Conservation (phyloP, 2,113 vertebrate species). For the Hyla sarda region DNA sequence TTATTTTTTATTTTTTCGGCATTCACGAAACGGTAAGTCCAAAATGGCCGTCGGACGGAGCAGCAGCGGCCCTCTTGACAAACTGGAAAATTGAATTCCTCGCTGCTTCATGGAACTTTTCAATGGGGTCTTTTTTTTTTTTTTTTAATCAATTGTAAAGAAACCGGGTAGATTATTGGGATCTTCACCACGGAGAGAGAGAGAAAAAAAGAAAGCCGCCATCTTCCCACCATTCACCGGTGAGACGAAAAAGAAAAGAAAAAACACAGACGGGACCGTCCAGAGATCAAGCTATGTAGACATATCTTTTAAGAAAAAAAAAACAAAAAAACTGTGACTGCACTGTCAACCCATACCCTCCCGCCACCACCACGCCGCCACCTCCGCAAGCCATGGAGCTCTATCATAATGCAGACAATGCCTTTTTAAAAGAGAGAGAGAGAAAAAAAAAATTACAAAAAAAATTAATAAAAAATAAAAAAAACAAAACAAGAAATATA, state of each 20-base stretch:
- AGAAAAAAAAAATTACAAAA: no score
- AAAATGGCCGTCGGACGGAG: not conserved
- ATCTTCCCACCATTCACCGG: not conserved
- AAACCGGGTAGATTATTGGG: not conserved
- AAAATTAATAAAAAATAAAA: slow-evolving; percentile 26
- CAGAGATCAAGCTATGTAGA: not conserved
- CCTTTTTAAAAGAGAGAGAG: slow-evolving; percentile 44
- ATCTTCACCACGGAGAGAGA: not conserved
- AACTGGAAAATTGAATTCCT: slow-evolving; percentile 14
- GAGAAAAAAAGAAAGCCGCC: no score
- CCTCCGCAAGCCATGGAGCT: slow-evolving; percentile 50
- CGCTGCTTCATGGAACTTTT: not conserved
- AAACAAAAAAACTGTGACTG: not conserved
- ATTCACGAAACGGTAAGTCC: slow-evolving; percentile 5
- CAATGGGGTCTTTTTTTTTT: no score
- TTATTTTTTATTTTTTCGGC: not conserved
- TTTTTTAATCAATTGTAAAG: slow-evolving; percentile 7
- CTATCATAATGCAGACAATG: slow-evolving; percentile 51
- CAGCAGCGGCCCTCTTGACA: not conserved
- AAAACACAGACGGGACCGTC: not conserved
- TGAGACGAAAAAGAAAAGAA: not conserved
- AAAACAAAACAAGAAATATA: slow-evolving; percentile 51
- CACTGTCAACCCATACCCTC: slow-evolving; percentile 6
- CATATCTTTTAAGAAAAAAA: no score
- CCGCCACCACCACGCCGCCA: not conserved